phyloP scores from a whole-genome alignment of 2,888 invertebrate genomes.

The Cabera pusaria region DNA sequence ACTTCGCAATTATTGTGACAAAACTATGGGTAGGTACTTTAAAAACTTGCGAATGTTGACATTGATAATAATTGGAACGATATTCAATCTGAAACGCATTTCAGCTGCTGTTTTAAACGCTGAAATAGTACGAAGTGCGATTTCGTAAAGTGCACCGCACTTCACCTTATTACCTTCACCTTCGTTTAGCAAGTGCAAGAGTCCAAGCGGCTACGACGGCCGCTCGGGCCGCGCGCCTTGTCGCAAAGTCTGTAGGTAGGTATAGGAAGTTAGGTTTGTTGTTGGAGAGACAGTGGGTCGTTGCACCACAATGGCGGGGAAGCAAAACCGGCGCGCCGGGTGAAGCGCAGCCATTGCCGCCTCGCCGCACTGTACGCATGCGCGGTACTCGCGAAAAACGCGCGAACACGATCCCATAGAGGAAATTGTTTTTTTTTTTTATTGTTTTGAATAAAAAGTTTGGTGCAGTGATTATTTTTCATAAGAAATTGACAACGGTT shows the following conservation, averaged over 20 bases:
- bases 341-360: conserved; percentile 62
- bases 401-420: conserved; percentile 17
- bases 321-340: conserved; percentile 65
- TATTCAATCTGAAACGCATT: conserved; percentile 38
- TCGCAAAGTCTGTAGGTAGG: conserved; percentile 25
- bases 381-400: conserved; percentile 44
- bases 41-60: conserved; percentile 4
- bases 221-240: conserved; percentile 19
- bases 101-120: conserved; percentile 9
- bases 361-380: conserved; percentile 59
- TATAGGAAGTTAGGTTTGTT: conserved; percentile 23
- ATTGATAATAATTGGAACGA: conserved; percentile 11
- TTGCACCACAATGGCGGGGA: conserved; percentile 63
- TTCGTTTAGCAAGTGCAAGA: conserved; percentile 39
- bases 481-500: conserved; percentile 10
- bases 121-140: conserved; percentile 25
- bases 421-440: conserved; percentile 1
- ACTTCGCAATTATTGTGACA: no score
- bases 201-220: conserved; percentile 19
- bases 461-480: conserved; percentile 34
- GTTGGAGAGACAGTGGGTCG: conserved; percentile 42
- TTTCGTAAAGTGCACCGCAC: conserved; percentile 49
- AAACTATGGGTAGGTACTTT: no score
- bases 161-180: conserved; percentile 66
- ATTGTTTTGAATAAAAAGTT: conserved; percentile 1